Base-by-base conservation (phyloP, 1,140 invertebrate species). In the Lepidurus arcticus region DNA sequence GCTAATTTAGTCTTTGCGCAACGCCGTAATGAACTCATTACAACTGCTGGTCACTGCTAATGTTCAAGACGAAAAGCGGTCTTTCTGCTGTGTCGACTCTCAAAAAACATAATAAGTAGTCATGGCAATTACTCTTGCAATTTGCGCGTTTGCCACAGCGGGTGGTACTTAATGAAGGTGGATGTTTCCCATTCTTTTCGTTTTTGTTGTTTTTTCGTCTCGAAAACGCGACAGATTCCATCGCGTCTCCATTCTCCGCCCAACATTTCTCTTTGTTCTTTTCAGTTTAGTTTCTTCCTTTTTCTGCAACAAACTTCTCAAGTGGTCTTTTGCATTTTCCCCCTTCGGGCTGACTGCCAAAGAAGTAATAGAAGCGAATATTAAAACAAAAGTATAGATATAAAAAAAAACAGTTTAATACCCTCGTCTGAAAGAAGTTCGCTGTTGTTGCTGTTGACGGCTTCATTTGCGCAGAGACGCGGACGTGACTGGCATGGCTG, bases 121-220 rank as follows among this genome's bases (percentile, higher is more conserved):
- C 53, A 65, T 7, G 53, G 13, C n/a, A n/a, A 65, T 65, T 65
- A 65, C 53, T 65, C 53, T 65, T 11, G 53, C 53, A 65, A 65
- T 65, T 65, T 65, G 21, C 53, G 53, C 53, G 53, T 65, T 65
- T 65, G 53, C 16, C 53, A 65, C 21, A 65, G 53, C 53, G 53
- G 53, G 53, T 65, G 53, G 53, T 65, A 65, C 53, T 65, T 65
- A 65, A 65, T 65, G 53, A 65, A 65, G 53, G 53, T 65, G 53
- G 53, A 1, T 65, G 21, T 65, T 65, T 65, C 21, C 53, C 13
- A 13, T 21, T 65, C 53, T 65, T 65, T 65, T 10, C 45, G 10
- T 16, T 65, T 65, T 65, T 1, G 8, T 9, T 21, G 34, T 34
- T 7, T 65, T 21, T 13, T n/a, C 53, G 21, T 21, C 21, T 65